Evolutionary conservation across 92 coral and sea anemone species (phyloP).

Genomic region (Heliopora coerulea): DNA sequence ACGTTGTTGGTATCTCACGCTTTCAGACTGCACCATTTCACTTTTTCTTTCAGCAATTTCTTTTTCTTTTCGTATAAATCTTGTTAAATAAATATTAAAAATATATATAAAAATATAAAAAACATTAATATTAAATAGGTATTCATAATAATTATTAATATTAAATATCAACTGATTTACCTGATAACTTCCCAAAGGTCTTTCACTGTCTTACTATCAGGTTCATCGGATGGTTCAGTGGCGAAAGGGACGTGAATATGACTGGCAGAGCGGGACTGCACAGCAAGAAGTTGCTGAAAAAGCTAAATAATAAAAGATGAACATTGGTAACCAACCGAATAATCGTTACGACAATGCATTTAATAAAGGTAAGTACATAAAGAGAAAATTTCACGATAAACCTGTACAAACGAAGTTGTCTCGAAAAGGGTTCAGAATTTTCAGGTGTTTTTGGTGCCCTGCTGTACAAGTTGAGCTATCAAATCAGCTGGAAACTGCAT

Average conservation of each 20-base stretch:
- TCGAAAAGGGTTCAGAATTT: too few relatives aligned
- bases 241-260: conserved; percentile 18
- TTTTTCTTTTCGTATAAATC: conserved; percentile 82
- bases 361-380: too few relatives aligned
- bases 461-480: too few relatives aligned
- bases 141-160: too few relatives aligned
- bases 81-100: too few relatives aligned
- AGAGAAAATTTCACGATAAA: too few relatives aligned
- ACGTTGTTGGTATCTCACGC: conserved; percentile 86
- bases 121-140: neutral
- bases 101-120: neutral
- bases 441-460: too few relatives aligned
- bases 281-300: conserved; percentile 32
- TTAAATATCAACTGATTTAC: conserved; percentile 39
- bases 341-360: too few relatives aligned
- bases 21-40: conserved; percentile 80
- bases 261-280: conserved; percentile 36
- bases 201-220: conserved; percentile 62
- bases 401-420: too few relatives aligned
- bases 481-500: too few relatives aligned
- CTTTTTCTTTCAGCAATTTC: conserved; percentile 90
- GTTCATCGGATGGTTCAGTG: conserved; percentile 55
- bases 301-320: conserved; percentile 27
- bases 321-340: too few relatives aligned
- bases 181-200: conserved; percentile 96